phyloP scores from a whole-genome alignment of 2,797 vertebrate species.

The Cossypha polioptera region DNA sequence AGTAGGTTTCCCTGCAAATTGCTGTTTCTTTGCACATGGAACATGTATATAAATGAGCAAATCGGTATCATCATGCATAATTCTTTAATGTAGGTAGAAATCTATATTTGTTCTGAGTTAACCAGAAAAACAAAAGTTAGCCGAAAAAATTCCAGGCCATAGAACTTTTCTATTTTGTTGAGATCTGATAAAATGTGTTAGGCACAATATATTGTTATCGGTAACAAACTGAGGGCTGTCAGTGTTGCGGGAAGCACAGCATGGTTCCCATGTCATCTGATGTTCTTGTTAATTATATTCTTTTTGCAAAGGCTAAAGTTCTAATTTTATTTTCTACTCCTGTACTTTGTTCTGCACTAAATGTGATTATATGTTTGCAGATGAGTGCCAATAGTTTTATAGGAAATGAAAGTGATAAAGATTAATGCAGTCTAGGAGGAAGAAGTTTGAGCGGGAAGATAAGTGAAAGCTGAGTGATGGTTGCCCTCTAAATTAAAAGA shows the following conservation, averaged over 20 bases:
- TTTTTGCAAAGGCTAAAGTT: neutral
- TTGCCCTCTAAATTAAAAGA: neutral
- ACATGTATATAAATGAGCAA: neutral
- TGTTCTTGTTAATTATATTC: neutral
- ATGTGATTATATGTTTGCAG: neutral
- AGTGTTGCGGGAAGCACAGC: neutral
- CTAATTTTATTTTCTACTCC: neutral
- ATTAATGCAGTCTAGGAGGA: neutral
- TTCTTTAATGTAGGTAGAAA: neutral
- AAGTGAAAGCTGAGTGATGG: neutral
- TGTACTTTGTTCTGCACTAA: neutral
- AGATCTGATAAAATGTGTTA: neutral
- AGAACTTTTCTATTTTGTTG: neutral
- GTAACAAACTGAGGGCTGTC: neutral
- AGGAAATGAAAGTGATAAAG: neutral
- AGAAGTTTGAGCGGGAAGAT: neutral
- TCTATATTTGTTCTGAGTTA: neutral
- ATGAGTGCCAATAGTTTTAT: neutral
- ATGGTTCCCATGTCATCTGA: neutral
- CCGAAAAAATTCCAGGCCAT: neutral
- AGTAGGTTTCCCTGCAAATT: neutral
- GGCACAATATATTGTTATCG: neutral
- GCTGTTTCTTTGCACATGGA: neutral
- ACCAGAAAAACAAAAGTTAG: neutral
- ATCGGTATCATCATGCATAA: neutral